phyloP scores from a whole-genome alignment of 2,888 invertebrate species.

The Hydrotaea cyrtoneurina region DNA sequence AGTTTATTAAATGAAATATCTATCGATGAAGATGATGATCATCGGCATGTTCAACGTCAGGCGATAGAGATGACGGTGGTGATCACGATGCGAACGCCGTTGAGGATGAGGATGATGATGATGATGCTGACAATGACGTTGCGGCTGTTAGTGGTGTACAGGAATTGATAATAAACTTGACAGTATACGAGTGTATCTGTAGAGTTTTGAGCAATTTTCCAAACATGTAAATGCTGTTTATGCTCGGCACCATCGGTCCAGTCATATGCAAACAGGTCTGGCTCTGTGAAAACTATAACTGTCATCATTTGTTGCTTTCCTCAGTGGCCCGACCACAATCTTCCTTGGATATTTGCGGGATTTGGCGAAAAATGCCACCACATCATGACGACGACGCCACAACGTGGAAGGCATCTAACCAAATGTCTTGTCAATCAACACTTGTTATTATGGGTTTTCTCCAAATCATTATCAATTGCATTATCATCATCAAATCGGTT shows the following conservation, averaged over 20 bases:
- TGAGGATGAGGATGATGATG: slow-evolving; percentile 19
- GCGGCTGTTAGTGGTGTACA: slow-evolving; percentile 21
- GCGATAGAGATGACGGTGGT: slow-evolving; percentile 22
- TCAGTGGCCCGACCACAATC: neutral
- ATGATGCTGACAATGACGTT: slow-evolving; percentile 22
- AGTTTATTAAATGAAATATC: slow-evolving; percentile 75
- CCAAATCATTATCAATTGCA: slow-evolving; percentile 72
- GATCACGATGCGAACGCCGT: neutral
- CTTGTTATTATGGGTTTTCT: slow-evolving; percentile 63
- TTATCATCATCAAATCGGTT: slow-evolving; percentile 66
- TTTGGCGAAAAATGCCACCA: slow-evolving; percentile 1
- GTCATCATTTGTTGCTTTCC: slow-evolving; percentile 58
- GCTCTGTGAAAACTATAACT: slow-evolving; percentile 59
- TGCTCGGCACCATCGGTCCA: neutral
- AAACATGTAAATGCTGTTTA: slow-evolving; percentile 59
- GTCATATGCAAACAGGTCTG: slow-evolving; percentile 58
- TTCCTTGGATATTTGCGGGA: slow-evolving; percentile 5
- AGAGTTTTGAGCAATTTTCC: slow-evolving; percentile 15
- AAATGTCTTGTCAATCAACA: slow-evolving; percentile 74
- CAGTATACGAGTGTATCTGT: slow-evolving; percentile 45
- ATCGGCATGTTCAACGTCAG: slow-evolving; percentile 8
- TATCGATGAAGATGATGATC: slow-evolving; percentile 44
- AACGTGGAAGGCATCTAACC: neutral
- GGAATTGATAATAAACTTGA: slow-evolving; percentile 65
- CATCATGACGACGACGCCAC: too few relatives aligned